Conservation (phyloP, 2,797 vertebrate genomes). For the Australoheros facetus region DNA sequence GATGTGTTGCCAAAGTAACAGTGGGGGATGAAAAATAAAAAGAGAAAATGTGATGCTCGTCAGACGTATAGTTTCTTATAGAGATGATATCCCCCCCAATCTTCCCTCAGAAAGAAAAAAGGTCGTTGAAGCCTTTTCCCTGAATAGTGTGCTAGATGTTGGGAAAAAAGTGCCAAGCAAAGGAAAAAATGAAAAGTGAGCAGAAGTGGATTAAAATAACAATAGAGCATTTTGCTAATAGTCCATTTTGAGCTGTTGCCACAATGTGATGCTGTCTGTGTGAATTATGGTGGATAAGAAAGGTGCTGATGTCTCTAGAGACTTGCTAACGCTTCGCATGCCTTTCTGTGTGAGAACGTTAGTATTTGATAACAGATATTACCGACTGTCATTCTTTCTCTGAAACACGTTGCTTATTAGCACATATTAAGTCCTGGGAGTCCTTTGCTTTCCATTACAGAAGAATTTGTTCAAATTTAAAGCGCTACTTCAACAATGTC, state of each 20-base stretch:
- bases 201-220: conserved; percentile 58
- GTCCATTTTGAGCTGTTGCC: conserved; percentile 53
- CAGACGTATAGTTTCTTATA: not conserved
- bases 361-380: conserved; percentile 15
- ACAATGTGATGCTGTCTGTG: conserved; percentile 44
- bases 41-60: not conserved
- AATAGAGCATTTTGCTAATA: conserved; percentile 59
- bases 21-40: not conserved
- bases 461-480: conserved; percentile 18
- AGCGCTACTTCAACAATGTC: conserved; percentile 21
- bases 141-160: conserved; percentile 36
- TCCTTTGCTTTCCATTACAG: conserved; percentile 11
- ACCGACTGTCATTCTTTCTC: conserved; percentile 13
- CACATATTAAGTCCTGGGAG: conserved; percentile 10
- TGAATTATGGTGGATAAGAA: conserved; percentile 49
- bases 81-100: not conserved
- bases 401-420: conserved; percentile 17
- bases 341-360: not conserved
- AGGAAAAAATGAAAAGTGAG: conserved; percentile 28
- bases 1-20: not conserved
- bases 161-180: conserved; percentile 25
- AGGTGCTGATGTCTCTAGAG: conserved; percentile 43
- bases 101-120: conserved; percentile 8
- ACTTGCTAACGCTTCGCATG: not conserved
- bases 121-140: conserved; percentile 10